Evolutionary conservation across 2,888 invertebrate species (phyloP), one percentile per base, ranked within the genome.

Genomic region (Lithodes maja): DNA sequence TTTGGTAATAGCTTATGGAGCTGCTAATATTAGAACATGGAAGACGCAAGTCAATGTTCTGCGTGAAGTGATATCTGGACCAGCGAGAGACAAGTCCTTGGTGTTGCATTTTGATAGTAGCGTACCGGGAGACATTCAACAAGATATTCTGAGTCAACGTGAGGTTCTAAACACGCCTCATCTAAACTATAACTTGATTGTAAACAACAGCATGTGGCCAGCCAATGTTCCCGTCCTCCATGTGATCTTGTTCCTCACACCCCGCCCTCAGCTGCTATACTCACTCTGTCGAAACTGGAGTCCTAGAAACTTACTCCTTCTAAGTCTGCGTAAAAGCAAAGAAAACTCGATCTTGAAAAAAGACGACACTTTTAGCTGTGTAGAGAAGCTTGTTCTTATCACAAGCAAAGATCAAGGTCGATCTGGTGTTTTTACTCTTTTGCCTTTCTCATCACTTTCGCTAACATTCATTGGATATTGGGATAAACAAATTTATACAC

Each of bases 361-460:
- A 1, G 61, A 61, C 7, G 12, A 61, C 12, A 12, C 12, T 7
- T 12, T 61, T 5, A 61, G 61, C 12, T 7, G 12, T 61, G 61
- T 61, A 12, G 61, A 61, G 61, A 61, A 61, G 12, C 61, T 61
- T 5, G 61, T 12, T 5, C 61, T 61, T 5, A 61, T 61, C 61
- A 12, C 61, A 7, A 12, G 61, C 12, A 12, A 61, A 12, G 12
- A 12, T 5, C 61, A 61, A 61, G 61, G 61, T 12, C 61, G 61
- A 12, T 61, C 61, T 61, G 7, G 61, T 61, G 5, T 61, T 5
- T 61, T 7, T 61, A 61, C 80, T 33, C 3, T 33, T 12, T 80
- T 55, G 9, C 83, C 83, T 9, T 83, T 75, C 33, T 75, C 83
- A 53, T 83, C 83, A 75, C 53, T 5, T 17, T 12, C 52, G 5